Evolutionary conservation across 2,888 invertebrate species (phyloP), one percentile per base, ranked within the genome.

Genomic region (Rosalia funebris): DNA sequence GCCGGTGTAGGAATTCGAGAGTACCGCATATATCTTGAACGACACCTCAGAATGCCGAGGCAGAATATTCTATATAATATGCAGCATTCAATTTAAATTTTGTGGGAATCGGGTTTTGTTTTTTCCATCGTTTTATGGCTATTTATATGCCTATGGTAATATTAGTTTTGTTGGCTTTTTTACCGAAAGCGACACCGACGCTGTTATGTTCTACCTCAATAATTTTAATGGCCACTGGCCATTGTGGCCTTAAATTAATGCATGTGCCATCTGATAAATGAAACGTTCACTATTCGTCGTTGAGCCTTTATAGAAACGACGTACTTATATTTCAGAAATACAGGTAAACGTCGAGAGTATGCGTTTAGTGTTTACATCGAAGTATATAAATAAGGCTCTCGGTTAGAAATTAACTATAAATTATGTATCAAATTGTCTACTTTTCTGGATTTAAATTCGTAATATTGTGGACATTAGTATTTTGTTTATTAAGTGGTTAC

Each of bases 1-100:
- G 72, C 68, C 71, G 66, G 71, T 71, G 67, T 72, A 71, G 74
- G 77, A 75, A 76, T 77, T 72, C 71, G 67, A 70, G 72, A 75
- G 71, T 72, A 75, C 70, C 71, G 68, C 72, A 76, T 77, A 75
- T 76, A 77, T 77, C 75, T 75, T 74, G 69, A 75, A 76, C 77
- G 76, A 77, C 77, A 75, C 76, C 74, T 75, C 71, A 77, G 77
- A 77, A 77, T 77, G 76, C 74, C 71, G 74, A 71, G 73, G 73
- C 72, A 72, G 77, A 77, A 77, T 77, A 77, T 77, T 76, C 77
- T 72, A 76, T 76, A 77, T 77, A 77, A 77, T 77, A 77, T 77
- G 77, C 77, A 73, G 76, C 75, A 77, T 77, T 77, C 77, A 77
- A 77, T 77, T 77, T 77, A 77, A 77, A 77, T 77, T 77, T 77